Evolutionary conservation across 2,797 vertebrate species (phyloP).

Genomic region (Gorsachius magnificus): DNA sequence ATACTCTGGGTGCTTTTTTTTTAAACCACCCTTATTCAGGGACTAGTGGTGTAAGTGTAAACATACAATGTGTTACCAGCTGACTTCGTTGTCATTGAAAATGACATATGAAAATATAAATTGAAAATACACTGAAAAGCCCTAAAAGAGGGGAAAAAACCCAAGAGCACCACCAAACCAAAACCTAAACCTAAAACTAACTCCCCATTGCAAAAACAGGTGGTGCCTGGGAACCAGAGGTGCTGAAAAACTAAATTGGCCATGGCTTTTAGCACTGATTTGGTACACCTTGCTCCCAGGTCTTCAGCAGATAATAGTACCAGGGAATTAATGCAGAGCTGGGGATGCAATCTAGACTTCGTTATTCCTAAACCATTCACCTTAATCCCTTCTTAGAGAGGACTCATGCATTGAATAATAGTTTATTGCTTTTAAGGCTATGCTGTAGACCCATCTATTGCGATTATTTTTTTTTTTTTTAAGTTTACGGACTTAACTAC

Average conservation of each 20-base stretch:
- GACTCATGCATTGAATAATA: background rate
- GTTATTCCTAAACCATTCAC: background rate
- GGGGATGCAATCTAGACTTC: background rate
- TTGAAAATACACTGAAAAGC: background rate
- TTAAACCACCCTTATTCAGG: background rate
- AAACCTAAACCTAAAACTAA: background rate
- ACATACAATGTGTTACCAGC: background rate
- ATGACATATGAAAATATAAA: background rate
- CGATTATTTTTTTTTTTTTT: background rate
- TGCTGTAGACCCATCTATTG: background rate
- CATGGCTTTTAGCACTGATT: background rate
- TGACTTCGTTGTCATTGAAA: background rate
- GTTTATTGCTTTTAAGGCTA: background rate
- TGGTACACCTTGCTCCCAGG: background rate
- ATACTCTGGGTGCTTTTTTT: background rate
- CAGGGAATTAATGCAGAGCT: background rate
- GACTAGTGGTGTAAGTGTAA: background rate
- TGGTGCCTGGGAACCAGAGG: background rate
- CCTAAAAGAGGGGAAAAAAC: background rate
- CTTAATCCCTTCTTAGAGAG: background rate
- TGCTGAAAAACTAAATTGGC: background rate
- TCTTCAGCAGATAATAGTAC: background rate
- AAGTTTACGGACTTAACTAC: background rate
- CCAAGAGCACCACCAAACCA: background rate
- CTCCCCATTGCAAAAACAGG: background rate